Conservation (phyloP, 2,113 vertebrate genomes). For the Ovis canadensis region DNA sequence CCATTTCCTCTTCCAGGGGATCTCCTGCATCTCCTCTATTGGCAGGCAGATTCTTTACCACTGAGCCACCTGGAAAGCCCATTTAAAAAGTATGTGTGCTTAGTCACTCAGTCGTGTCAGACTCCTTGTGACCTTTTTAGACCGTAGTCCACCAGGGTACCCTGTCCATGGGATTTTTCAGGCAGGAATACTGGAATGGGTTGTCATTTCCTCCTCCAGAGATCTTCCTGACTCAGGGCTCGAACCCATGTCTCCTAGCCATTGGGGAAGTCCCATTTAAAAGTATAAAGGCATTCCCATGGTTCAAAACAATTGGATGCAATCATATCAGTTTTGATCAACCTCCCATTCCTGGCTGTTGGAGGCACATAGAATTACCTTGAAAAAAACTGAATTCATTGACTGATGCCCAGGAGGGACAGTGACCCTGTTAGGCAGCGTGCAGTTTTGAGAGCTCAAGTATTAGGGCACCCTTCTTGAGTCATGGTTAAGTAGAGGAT, state of each 20-base stretch:
- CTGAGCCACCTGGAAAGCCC: not conserved
- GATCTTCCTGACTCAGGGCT: not conserved
- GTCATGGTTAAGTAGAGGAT: conserved; percentile 55
- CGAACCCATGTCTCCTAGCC: not conserved
- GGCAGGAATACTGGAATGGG: not conserved
- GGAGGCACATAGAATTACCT: conserved; percentile 28
- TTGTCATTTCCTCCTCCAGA: not conserved
- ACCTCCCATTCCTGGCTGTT: not conserved
- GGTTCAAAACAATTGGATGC: conserved; percentile 45
- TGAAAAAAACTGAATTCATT: not conserved
- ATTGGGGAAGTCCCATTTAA: not conserved
- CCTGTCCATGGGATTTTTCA: not conserved
- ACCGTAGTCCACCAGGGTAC: not conserved
- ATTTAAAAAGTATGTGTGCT: not conserved
- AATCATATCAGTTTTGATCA: conserved; percentile 48
- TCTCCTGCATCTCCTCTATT: not conserved
- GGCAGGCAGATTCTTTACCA: not conserved
- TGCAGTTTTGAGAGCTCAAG: conserved; percentile 24
- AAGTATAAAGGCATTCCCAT: not conserved
- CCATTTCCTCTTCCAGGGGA: not conserved
- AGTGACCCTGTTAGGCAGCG: conserved; percentile 9
- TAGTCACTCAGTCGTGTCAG: not conserved
- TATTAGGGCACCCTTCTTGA: not conserved
- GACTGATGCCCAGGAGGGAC: conserved; percentile 6
- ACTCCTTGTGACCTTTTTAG: not conserved